A percentile compares a stretch with the other conserved stretches of the same genome.
phyloP scores from a whole-genome alignment of 1,140 invertebrate species.

The Phthorimaea operculella region DNA sequence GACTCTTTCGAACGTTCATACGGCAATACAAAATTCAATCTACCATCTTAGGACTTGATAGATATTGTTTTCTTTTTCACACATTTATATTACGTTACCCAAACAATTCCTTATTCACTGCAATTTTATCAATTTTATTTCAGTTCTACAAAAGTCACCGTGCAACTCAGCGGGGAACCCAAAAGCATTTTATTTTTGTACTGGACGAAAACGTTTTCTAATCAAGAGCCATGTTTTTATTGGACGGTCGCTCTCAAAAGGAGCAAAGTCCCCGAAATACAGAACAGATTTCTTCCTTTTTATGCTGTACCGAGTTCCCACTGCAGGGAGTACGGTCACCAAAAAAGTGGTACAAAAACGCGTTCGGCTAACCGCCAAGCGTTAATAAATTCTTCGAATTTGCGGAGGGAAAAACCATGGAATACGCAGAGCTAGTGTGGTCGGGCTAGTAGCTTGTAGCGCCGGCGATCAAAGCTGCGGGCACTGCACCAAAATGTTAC shows the following conservation, averaged over 20 bases:
- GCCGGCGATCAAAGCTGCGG: conserved; percentile 6
- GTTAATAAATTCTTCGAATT: conserved; percentile 58
- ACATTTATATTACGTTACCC: too few relatives aligned
- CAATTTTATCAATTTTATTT: too few relatives aligned
- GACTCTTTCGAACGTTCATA: too few relatives aligned
- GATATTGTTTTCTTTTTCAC: too few relatives aligned
- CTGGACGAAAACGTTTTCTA: background rate
- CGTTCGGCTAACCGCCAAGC: conserved; percentile 45
- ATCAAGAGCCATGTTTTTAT: background rate
- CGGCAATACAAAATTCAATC: too few relatives aligned
- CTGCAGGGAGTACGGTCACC: conserved; percentile 24
- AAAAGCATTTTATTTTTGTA: too few relatives aligned
- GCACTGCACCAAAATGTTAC: conserved; percentile 2
- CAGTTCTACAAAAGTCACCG: too few relatives aligned
- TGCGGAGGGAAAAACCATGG: conserved; percentile 29
- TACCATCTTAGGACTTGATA: too few relatives aligned
- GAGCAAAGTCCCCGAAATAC: conserved; percentile 14
- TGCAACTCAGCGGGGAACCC: too few relatives aligned
- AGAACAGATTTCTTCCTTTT: conserved; percentile 29
- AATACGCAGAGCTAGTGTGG: conserved; percentile 17
- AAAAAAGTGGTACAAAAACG: conserved; percentile 39
- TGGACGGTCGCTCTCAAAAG: conserved; percentile 4
- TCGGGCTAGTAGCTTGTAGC: background rate
- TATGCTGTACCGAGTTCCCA: conserved; percentile 19
- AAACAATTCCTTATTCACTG: too few relatives aligned